These are phyloP conservation scores for Philopotamus ludificatus DNA, from an alignment of 1,140 invertebrate genomes.

Conservation along the genomic window DNA sequence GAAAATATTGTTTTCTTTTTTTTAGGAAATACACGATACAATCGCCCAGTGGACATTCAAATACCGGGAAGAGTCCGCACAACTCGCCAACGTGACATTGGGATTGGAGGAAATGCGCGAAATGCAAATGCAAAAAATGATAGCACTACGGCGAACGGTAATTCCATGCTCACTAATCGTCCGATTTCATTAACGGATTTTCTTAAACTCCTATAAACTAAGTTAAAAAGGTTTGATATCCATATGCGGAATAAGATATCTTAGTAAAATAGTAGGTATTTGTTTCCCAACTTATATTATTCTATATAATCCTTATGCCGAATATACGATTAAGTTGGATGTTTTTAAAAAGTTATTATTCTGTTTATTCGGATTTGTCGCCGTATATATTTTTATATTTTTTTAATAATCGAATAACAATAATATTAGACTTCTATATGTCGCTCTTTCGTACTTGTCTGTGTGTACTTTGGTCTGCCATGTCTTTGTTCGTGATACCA, in stretches of 20 bases:
- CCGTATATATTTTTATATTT: too few species aligned
- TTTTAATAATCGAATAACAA: too few species aligned
- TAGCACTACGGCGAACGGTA: slow-evolving; percentile 30
- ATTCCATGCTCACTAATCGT: background rate
- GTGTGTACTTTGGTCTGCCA: too few species aligned
- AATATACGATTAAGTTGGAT: too few species aligned
- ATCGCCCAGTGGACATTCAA: slow-evolving; percentile 30
- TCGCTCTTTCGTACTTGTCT: too few species aligned
- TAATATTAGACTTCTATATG: too few species aligned
- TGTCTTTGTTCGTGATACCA: too few species aligned
- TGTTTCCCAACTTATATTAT: too few species aligned
- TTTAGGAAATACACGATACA: slow-evolving; percentile 22
- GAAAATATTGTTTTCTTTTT: background rate
- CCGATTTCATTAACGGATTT: background rate
- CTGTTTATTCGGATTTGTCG: too few species aligned
- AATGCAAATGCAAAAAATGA: slow-evolving; percentile 15
- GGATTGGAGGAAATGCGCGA: slow-evolving; percentile 24
- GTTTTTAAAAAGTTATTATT: too few species aligned
- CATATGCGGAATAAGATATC: background rate
- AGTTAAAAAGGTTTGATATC: background rate
- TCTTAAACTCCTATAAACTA: background rate
- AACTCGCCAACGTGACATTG: slow-evolving; percentile 22
- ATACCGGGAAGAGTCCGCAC: slow-evolving; percentile 25
- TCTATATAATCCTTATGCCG: too few species aligned
- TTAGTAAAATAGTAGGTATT: too few species aligned